Evolutionary conservation across 2,797 vertebrate genomes (phyloP).

Genomic region (Aldrovandia affinis): DNA sequence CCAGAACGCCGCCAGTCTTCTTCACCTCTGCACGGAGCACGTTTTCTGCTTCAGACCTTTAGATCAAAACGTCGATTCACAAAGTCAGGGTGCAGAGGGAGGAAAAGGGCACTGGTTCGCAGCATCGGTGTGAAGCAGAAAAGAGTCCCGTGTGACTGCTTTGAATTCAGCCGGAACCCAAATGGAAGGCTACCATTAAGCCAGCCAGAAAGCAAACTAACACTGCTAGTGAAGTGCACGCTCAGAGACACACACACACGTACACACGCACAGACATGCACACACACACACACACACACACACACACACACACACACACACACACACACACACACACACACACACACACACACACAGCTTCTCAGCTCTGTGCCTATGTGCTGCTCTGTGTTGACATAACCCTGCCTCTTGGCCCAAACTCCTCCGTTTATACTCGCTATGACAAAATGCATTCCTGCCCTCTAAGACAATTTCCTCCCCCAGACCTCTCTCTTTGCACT

Average conservation of each 20-base stretch:
- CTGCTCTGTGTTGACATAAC: slow-evolving; percentile 20
- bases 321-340: neutral
- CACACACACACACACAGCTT: neutral
- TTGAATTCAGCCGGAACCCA: slow-evolving; percentile 33
- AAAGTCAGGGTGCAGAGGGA: slow-evolving; percentile 7
- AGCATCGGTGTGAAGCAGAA: neutral
- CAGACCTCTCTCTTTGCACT: neutral
- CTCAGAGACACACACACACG: slow-evolving; percentile 10
- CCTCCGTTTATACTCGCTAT: slow-evolving; percentile 28
- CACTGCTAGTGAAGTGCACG: slow-evolving; percentile 9
- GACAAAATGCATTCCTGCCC: slow-evolving; percentile 37
- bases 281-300: neutral
- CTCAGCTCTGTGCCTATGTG: slow-evolving; percentile 21
- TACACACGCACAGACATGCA: neutral
- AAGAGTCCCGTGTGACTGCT: neutral
- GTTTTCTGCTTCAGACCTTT: neutral
- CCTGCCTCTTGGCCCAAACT: slow-evolving; percentile 16
- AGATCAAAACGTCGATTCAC: neutral
- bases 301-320: neutral
- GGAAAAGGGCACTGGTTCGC: neutral
- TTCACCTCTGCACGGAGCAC: neutral
- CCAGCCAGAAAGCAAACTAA: slow-evolving; percentile 34
- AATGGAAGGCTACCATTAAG: slow-evolving; percentile 42
- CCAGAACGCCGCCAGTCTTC: neutral
- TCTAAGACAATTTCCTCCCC: slow-evolving; percentile 33